phyloP scores from a whole-genome alignment of 2,113 vertebrate genomes.

The Vicugna pacos region DNA sequence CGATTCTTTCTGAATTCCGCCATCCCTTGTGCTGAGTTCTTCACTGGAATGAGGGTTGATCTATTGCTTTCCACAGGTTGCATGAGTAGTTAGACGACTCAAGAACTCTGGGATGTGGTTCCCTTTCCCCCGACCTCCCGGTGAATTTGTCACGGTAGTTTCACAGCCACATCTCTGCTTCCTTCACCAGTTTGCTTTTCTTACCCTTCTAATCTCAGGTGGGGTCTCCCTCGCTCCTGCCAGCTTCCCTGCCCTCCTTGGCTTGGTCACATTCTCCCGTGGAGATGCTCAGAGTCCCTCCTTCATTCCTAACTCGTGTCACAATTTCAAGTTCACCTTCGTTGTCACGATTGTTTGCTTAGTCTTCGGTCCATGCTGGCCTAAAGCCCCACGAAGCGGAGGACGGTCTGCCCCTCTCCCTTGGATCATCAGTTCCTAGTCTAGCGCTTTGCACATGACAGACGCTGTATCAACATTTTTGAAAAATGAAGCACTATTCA shows the following conservation, averaged over 20 bases:
- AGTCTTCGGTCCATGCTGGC: not conserved
- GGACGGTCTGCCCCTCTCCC: not conserved
- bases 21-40: not conserved
- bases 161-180: not conserved
- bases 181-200: not conserved
- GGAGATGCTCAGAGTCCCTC: not conserved
- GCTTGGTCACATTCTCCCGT: not conserved
- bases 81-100: not conserved
- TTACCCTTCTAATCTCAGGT: not conserved
- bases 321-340: not conserved
- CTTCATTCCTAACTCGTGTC: not conserved
- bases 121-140: not conserved
- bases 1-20: not conserved
- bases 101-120: not conserved
- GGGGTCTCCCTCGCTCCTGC: rapidly evolving
- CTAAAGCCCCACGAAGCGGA: not conserved
- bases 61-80: not conserved
- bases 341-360: not conserved
- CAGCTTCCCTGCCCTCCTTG: not conserved
- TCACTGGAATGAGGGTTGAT: not conserved
- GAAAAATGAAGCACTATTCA: not conserved
- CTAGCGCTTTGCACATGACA: not conserved
- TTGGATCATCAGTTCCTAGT: not conserved
- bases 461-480: not conserved
- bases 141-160: not conserved